Conservation (phyloP, 2,888 invertebrate genomes). For the Druceiella hillmani region DNA sequence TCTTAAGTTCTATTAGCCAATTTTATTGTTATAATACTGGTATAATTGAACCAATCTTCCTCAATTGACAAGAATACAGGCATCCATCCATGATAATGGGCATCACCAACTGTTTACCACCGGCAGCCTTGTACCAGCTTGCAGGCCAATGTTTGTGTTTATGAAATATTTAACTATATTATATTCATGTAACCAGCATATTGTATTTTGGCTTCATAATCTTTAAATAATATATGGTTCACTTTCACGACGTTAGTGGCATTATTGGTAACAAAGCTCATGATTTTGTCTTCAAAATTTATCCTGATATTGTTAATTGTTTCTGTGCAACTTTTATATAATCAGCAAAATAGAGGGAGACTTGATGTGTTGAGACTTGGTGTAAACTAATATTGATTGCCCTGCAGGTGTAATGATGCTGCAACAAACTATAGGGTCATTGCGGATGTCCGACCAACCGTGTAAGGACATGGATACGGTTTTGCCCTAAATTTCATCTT, state of each 20-base stretch:
- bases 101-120: conserved; percentile 18
- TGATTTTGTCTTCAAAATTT: no score
- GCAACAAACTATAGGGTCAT: no score
- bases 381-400: no score
- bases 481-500: no score
- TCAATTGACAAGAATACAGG: conserved; percentile 15
- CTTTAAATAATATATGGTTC: conserved; percentile 7
- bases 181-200: conserved; percentile 13
- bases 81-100: conserved; percentile 19
- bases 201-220: conserved; percentile 11
- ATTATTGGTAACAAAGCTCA: conserved; percentile 13
- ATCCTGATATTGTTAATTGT: no score
- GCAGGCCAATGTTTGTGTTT: conserved; percentile 20
- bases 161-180: conserved; percentile 21
- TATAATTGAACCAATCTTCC: conserved; percentile 17
- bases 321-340: no score
- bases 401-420: no score
- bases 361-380: no score
- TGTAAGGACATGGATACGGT: no score
- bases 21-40: conserved; percentile 13
- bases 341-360: no score
- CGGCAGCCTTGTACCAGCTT: conserved; percentile 16
- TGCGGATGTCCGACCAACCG: no score
- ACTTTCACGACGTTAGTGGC: conserved; percentile 8
- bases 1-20: no score